Base-by-base conservation (phyloP, 2,888 invertebrate genomes). In the Lasioglossum villosulum region DNA sequence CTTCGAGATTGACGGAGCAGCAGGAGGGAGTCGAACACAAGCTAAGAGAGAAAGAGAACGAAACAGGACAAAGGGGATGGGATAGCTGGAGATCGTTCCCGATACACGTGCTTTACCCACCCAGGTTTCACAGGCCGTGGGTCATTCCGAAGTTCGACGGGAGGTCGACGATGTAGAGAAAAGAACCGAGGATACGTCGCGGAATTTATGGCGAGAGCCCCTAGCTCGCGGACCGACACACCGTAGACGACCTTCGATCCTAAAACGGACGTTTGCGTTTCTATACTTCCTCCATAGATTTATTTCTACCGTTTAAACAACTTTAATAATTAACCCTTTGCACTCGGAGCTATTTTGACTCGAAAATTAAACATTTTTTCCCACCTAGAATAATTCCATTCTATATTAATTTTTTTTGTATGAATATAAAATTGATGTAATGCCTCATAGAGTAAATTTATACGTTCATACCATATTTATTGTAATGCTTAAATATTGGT, bases 71-170 rank as follows among this genome's bases (percentile, higher is more conserved):
- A 34, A 66, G 34, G 45, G 34, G 56, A 30, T 45, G 76, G 63
- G 56, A 75, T 48, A 72, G 48, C 68, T 59, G 48, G 70, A 86
- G 90, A 89, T 90, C 83, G 85, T 83, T 87, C 75, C 84, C 83
- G 90, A 90, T 90, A 89, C 76, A 81, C 78, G 70, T 27, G 37
- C 74, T 59, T 56, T 78, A 78, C 73, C 79, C 82, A 56, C 75
- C 83, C 82, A 82, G 82, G 70, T 39, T 37, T 76, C 78, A 75
- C 74, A 74, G 73, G 73, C 68, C 52, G 52, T 48, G 86, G 75
- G 82, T 83, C 84, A 83, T 86, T 90, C 81, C 68, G 77, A 86
- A 84, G 86, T 87, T 90, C 86, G 71, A 81, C 78, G 78, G 86
- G 75, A 83, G 86, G 83, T 82, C 78, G 83, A 79, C 63, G 59